phyloP scores from a whole-genome alignment of 2,888 invertebrate species.

The Colletes collaris region DNA sequence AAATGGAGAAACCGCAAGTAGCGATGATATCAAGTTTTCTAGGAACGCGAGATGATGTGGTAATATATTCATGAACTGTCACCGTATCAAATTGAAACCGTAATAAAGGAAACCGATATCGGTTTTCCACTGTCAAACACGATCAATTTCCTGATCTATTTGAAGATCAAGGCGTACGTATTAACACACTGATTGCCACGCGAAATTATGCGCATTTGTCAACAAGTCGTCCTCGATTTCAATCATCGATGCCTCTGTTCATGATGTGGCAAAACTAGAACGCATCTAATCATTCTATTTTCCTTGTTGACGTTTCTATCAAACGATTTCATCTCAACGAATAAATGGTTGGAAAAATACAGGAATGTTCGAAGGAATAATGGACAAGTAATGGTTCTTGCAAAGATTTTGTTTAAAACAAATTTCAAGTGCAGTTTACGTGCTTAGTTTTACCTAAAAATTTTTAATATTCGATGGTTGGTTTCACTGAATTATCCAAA shows the following conservation, averaged over 20 bases:
- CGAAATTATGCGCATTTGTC: background rate
- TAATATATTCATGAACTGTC: constrained; percentile 52
- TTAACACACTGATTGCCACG: constrained; percentile 20
- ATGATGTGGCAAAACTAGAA: background rate
- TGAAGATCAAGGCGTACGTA: constrained; percentile 27
- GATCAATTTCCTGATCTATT: constrained; percentile 41
- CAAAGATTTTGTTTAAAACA: too few species aligned
- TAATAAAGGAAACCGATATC: constrained; percentile 52
- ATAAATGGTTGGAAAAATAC: too few species aligned
- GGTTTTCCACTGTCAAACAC: constrained; percentile 40
- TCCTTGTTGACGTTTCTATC: too few species aligned
- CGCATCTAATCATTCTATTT: too few species aligned
- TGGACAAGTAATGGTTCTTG: too few species aligned
- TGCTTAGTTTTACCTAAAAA: too few species aligned
- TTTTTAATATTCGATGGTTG: too few species aligned
- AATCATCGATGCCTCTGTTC: background rate
- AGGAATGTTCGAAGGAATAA: too few species aligned
- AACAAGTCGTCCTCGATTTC: background rate
- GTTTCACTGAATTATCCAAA: too few species aligned
- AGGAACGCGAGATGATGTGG: constrained; percentile 19
- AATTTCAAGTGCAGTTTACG: too few species aligned
- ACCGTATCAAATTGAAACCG: constrained; percentile 50
- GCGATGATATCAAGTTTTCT: constrained; percentile 21
- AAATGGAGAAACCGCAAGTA: constrained; percentile 17
- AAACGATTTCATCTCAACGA: too few species aligned